Evolutionary conservation across 1,140 invertebrate genomes (phyloP), one percentile per base, ranked within the genome.

Genomic region (Macrotrachela quadricornifera): DNA sequence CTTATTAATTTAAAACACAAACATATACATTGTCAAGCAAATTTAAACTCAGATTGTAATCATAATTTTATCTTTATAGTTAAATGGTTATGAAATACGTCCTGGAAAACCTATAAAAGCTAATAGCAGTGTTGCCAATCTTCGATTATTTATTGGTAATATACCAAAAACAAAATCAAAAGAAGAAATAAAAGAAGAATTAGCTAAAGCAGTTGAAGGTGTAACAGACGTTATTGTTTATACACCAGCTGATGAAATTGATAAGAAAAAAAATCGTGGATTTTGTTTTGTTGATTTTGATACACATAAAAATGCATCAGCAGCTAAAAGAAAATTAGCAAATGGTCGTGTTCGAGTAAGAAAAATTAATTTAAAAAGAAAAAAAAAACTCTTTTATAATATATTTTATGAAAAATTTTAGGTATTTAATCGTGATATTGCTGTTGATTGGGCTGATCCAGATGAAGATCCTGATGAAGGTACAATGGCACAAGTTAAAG

Each of bases 211-310:
- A 63, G 64, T 78, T 95, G 91, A 88, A 72, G 88, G 88, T 67
- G 79, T 97, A 63, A 79, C 82, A 61, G 90, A 96, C 76, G 91
- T 95, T 58, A 97, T 99, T 71, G 91, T 97, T 74, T 97, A 97
- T 77, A 91, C 86, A 74, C 91, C 85, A 64, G 90, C 91, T 58
- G 91, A 97, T 76, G 90, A 95, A 70, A 59, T 63, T 38, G 72
- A 74, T 44, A 87, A 90, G 71, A 87, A 88, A 76, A 96, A 96
- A 74, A 99, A 97, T 74, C 78, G 92, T 71, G 92, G 92, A 60
- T 97, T 97, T 75, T 95, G 91, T 74, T 99, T 99, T 77, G 79
- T 97, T 67, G 91, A 97, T 75, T 99, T 95, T 73, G 87, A 94
- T 73, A 91, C 86, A 67, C 92, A 99, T 72, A 97, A 97, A 77